Conservation (phyloP, 2,113 vertebrate genomes). For the Diglossa brunneiventris region DNA sequence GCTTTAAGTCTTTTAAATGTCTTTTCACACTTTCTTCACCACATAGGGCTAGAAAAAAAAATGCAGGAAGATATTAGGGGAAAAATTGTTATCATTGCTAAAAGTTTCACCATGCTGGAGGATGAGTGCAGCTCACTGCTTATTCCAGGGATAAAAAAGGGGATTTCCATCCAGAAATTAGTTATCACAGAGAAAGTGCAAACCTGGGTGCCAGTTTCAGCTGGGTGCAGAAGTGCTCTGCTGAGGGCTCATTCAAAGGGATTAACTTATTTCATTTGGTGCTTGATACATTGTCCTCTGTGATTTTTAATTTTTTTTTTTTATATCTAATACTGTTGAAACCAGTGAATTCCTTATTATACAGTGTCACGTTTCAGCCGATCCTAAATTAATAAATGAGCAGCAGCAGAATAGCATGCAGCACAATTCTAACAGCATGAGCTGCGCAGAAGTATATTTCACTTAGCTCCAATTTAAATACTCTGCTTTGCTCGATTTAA, state of each 20-base stretch:
- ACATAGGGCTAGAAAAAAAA: not conserved
- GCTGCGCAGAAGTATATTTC: conserved; percentile 59
- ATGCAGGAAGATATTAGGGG: not conserved
- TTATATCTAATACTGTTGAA: not conserved
- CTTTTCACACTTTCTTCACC: conserved; percentile 18
- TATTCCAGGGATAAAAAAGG: conserved; percentile 42
- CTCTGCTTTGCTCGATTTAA: conserved; percentile 60
- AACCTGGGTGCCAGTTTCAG: not conserved
- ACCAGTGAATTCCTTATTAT: not conserved
- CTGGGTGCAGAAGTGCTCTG: conserved; percentile 35
- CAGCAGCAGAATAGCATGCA: conserved; percentile 54
- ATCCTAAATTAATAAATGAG: conserved; percentile 64
- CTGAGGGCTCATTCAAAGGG: conserved; percentile 11
- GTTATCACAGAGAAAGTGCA: conserved; percentile 16
- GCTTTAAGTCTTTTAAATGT: not conserved
- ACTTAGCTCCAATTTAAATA: conserved; percentile 65
- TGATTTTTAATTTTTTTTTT: not conserved
- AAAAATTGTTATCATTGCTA: not conserved
- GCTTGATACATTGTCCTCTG: not conserved
- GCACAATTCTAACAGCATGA: conserved; percentile 64
- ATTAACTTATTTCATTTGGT: conserved; percentile 4
- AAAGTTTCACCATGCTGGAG: not conserved
- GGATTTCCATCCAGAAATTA: conserved; percentile 17
- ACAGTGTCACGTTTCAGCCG: not conserved
- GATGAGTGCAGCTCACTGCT: not conserved